Evolutionary conservation across 2,888 invertebrate species (phyloP).

Genomic region (Xanthia togata): DNA sequence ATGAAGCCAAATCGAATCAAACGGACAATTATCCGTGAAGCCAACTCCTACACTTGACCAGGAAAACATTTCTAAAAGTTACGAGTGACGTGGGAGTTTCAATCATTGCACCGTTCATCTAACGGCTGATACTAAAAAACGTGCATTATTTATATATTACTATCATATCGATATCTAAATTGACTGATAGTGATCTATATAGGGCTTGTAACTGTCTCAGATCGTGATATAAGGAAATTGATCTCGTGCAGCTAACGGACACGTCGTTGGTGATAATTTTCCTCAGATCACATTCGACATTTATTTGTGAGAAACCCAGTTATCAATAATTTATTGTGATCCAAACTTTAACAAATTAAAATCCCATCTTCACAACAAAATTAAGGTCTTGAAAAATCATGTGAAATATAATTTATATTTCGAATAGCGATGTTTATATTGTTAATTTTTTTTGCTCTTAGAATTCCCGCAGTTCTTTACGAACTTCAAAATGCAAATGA

Average conservation of each 20-base stretch:
- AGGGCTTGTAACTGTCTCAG: slow-evolving; percentile 66
- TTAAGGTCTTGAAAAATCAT: not conserved
- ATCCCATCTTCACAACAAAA: not conserved
- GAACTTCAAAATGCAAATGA: slow-evolving; percentile 57
- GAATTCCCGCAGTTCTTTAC: slow-evolving; percentile 33
- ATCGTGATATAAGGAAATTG: slow-evolving; percentile 68
- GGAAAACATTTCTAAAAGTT: slow-evolving; percentile 46
- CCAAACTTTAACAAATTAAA: not conserved
- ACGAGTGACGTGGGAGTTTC: slow-evolving; percentile 61
- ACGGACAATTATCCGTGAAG: slow-evolving; percentile 48
- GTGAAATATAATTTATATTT: slow-evolving; percentile 6
- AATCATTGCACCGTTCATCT: slow-evolving; percentile 65
- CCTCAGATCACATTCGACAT: slow-evolving; percentile 25
- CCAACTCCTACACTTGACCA: slow-evolving; percentile 48
- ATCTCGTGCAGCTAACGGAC: slow-evolving; percentile 64
- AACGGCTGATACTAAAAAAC: slow-evolving; percentile 64
- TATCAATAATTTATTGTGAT: not conserved
- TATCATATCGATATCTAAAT: slow-evolving; percentile 67
- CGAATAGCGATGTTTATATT: slow-evolving; percentile 11
- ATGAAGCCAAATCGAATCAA: slow-evolving; percentile 54
- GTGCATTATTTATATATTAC: slow-evolving; percentile 65
- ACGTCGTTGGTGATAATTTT: slow-evolving; percentile 53
- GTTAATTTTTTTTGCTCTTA: slow-evolving; percentile 13
- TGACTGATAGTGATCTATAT: slow-evolving; percentile 67
- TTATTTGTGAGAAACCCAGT: slow-evolving; percentile 17